phyloP scores from a whole-genome alignment of 2,113 vertebrate genomes.

The Nesospiza acunhae region DNA sequence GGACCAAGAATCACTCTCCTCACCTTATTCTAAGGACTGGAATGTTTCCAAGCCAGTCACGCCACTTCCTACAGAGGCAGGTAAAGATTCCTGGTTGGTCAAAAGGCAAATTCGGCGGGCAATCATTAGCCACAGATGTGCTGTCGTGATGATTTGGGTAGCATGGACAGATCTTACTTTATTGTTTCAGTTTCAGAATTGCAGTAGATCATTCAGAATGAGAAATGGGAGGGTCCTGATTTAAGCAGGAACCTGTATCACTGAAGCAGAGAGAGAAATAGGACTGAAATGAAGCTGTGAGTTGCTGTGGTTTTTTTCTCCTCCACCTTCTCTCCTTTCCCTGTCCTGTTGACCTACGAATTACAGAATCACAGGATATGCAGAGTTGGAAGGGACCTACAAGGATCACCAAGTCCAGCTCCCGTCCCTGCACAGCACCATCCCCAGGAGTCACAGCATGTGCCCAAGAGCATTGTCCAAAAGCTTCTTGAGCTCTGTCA shows the following conservation, averaged over 20 bases:
- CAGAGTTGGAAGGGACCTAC: background rate
- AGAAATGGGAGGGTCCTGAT: background rate
- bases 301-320: background rate
- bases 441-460: background rate
- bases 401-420: background rate
- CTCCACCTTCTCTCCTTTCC: background rate
- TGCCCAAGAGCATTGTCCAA: background rate
- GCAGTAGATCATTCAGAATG: background rate
- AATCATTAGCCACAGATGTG: background rate
- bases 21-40: background rate
- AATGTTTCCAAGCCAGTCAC: background rate
- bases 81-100: background rate
- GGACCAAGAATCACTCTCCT: background rate
- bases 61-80: background rate
- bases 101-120: background rate
- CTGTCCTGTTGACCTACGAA: background rate
- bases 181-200: constrained; percentile 11
- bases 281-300: background rate
- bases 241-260: background rate
- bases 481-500: rapidly evolving
- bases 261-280: background rate
- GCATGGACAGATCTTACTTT: background rate
- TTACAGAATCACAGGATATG: background rate
- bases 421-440: rapidly evolving
- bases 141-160: background rate